Base-by-base conservation (phyloP, 30 jellyfish, hydroid and myxozoan species). In the Sanderia malayensis region DNA sequence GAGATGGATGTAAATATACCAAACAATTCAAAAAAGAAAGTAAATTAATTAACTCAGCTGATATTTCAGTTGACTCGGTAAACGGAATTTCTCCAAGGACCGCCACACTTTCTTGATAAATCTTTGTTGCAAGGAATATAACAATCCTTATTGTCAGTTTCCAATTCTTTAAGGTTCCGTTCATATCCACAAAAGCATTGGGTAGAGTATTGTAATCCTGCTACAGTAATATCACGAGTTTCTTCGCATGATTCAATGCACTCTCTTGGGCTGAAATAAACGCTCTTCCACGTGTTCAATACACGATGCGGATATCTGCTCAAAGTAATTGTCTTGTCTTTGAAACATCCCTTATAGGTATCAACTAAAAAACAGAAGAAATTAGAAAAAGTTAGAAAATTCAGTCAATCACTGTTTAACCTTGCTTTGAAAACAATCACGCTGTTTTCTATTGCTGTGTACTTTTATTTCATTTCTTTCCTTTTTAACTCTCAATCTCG, bases 51-150 rank as follows among this genome's bases (percentile, higher is more conserved):
- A n/a, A n/a, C n/a, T n/a, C n/a, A n/a, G n/a, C n/a, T n/a, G n/a
- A n/a, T n/a, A n/a, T n/a, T n/a, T n/a, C n/a, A n/a, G n/a, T n/a
- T 4, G 13, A 37, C 52, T 4, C 52, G 52, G 52, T 66, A 66
- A 19, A 70, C 71, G 23, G 80, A 61, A 19, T 37, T 64, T 76
- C 73, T 64, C 64, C 58, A 76, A 2, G 88, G 81, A n/a, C 88
- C 80, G 0, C 81, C 88, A 26, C 88, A 76, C 17, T 76, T 76
- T 33, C 73, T 62, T 1, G 73, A 28, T 18, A 61, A 33, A 19
- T 76, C 80, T 6, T 27, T 18, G 0, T 26, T 31, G 45, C 88
- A 76, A 10, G 88, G 88, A 2, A 76, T 13, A 52, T 76, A 63
- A 21, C 81, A 76, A 0, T 76, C 75, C 46, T 44, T 0, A 29